A percentile compares a stretch with the other conserved stretches of the same genome.
Conservation (phyloP, 2,113 vertebrate genomes). For the Chamaetylas fuelleborni region DNA sequence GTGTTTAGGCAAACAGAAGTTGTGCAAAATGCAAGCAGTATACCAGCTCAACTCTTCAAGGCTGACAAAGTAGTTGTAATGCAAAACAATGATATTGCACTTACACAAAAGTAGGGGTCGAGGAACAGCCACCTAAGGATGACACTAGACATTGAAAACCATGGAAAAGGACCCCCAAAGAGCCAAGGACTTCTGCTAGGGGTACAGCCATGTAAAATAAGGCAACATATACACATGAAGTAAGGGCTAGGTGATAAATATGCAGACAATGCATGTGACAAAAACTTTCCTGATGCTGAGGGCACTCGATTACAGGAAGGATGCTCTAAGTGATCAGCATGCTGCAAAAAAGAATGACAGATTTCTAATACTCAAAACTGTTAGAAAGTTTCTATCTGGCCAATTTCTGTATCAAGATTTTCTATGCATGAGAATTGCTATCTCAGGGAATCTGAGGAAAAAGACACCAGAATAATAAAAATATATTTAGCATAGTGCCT, state of each 20-base stretch:
- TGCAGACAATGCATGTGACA: neutral
- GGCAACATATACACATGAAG: neutral
- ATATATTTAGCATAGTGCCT: neutral
- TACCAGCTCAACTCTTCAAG: neutral
- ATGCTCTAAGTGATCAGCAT: neutral
- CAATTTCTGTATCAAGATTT: accelerated
- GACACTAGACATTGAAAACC: neutral
- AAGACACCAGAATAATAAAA: neutral
- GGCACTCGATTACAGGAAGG: neutral
- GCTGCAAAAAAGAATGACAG: neutral
- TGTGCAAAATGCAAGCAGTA: neutral
- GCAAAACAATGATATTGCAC: neutral
- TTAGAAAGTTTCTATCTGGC: neutral
- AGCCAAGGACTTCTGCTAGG: neutral
- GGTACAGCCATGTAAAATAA: neutral
- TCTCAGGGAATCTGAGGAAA: neutral
- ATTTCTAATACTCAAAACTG: neutral
- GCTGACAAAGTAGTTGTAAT: neutral
- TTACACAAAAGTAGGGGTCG: accelerated
- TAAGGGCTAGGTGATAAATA: neutral
- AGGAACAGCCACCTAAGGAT: neutral
- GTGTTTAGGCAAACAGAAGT: neutral
- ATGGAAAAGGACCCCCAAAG: neutral
- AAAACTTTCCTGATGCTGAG: neutral
- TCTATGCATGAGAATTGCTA: neutral